Evolutionary conservation across 2,888 invertebrate species (phyloP), one percentile per base, ranked within the genome.

Genomic region (Homarus gammarus): DNA sequence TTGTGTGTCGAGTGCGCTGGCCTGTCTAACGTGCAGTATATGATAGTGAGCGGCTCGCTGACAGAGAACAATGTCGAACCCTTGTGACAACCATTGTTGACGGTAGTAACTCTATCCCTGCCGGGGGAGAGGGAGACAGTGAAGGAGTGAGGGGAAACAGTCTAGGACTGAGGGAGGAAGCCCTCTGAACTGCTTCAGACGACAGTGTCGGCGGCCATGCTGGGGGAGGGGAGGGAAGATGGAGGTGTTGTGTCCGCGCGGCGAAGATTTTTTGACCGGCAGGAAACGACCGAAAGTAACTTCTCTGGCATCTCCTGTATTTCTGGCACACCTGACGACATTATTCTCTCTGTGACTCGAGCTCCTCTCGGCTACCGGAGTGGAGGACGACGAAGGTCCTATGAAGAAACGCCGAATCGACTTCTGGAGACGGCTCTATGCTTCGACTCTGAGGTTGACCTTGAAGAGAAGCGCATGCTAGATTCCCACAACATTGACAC

Each of bases 401-500:
- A 85, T n/a, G 89, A 87, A 36, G 87, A 75, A 31, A 44, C 44
- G 2, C 51, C 49, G 27, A 64, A 84, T 15, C 72, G 87, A 31
- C 64, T 87, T 33, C 49, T 87, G 31, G 87, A 87, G 64, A 87
- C 81, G 40, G 87, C 87, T 3, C 82, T 87, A 33, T 49, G 82
- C 22, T 87, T 87, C 87, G 82, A 87, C 61, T 87, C 87, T 18
- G 87, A 87, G 75, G 87, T 87, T 0, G 87, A 87, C 75, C 44
- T 87, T 22, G 87, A 75, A 36, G 87, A 87, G 56, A 87, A 87
- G 49, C 79, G 91, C 10, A 61, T 91, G 73, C 77, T 91, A 2
- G 91, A 91, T 64, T 61, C 86, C 18, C 91, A 91, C 78, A 89
- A 90, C 51, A 84, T 91, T 22, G 91, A 91, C 77, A 68, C 91